phyloP scores from a whole-genome alignment of 2,888 invertebrate genomes.

The Cheilosia vernalis region DNA sequence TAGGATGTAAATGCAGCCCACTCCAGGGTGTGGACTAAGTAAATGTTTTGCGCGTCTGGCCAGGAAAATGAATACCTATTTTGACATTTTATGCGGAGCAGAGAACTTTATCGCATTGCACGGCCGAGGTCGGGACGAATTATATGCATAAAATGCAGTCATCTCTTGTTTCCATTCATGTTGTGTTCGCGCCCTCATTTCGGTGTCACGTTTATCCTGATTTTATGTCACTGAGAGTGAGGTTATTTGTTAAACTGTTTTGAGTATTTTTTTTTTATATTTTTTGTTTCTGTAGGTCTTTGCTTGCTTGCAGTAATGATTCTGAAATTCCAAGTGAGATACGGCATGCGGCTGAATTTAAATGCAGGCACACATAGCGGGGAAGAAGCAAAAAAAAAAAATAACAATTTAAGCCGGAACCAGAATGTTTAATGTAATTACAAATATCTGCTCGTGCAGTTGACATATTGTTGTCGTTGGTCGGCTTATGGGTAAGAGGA shows the following conservation, averaged over 20 bases:
- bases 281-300: not conserved
- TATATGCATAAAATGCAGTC: slow-evolving; percentile 15
- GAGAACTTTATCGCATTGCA: slow-evolving; percentile 26
- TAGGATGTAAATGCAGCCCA: slow-evolving; percentile 23
- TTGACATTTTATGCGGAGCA: slow-evolving; percentile 16
- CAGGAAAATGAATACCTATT: slow-evolving; percentile 19
- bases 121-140: slow-evolving; percentile 8
- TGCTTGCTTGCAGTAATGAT: slow-evolving; percentile 37
- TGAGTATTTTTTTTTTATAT: not conserved
- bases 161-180: slow-evolving; percentile 17
- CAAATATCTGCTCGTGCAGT: slow-evolving; percentile 42
- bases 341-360: slow-evolving; percentile 55
- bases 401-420: slow-evolving; percentile 28
- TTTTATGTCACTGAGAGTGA: slow-evolving; percentile 43
- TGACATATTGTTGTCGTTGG: slow-evolving; percentile 62
- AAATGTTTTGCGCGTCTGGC: slow-evolving; percentile 34
- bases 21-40: slow-evolving; percentile 2
- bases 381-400: not conserved
- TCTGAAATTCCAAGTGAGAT: slow-evolving; percentile 42
- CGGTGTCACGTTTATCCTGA: slow-evolving; percentile 51
- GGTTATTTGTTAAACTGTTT: slow-evolving; percentile 24
- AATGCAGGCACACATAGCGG: slow-evolving; percentile 5
- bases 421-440: slow-evolving; percentile 61
- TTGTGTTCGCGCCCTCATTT: slow-evolving; percentile 52
- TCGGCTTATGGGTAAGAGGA: slow-evolving; percentile 15